Percentiles rank a stretch among this genome's conserved stretches.
Evolutionary conservation across 2,888 invertebrate genomes (phyloP).

Genomic region (Polyommatus iphigenia): DNA sequence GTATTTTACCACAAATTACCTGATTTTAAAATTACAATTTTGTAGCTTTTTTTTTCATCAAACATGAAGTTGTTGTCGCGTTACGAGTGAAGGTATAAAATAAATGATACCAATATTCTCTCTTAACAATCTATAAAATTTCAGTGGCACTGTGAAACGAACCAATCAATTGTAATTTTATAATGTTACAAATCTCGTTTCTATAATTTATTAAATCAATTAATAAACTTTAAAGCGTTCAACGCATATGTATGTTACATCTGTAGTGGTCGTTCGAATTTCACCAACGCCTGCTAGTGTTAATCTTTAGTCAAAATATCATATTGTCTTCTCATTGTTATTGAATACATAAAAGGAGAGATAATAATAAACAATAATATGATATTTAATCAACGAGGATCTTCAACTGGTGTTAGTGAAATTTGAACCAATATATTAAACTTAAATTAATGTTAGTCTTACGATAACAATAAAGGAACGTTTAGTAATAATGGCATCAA

Average conservation of each 20-base stretch:
- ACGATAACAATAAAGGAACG: slow-evolving; percentile 9
- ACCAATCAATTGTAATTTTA: background rate
- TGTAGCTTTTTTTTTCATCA: no score
- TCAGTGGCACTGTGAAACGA: background rate
- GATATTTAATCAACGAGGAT: background rate
- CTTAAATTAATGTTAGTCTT: slow-evolving; percentile 12
- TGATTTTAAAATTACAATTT: no score
- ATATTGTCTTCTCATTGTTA: background rate
- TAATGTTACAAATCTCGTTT: background rate
- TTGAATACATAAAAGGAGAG: background rate
- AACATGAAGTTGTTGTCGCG: no score
- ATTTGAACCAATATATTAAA: background rate
- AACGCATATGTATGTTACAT: background rate
- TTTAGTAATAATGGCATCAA: slow-evolving; percentile 11
- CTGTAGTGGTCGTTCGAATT: background rate
- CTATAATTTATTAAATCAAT: background rate
- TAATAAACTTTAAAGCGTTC: background rate
- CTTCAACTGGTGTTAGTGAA: background rate
- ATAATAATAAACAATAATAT: background rate
- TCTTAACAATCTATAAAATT: background rate
- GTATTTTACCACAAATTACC: background rate
- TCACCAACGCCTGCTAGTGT: background rate
- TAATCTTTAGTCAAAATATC: background rate
- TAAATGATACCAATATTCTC: background rate
- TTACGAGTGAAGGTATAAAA: no score